phyloP scores from a whole-genome alignment of 2,888 invertebrate genomes.

The Falcaria lacertinaria region DNA sequence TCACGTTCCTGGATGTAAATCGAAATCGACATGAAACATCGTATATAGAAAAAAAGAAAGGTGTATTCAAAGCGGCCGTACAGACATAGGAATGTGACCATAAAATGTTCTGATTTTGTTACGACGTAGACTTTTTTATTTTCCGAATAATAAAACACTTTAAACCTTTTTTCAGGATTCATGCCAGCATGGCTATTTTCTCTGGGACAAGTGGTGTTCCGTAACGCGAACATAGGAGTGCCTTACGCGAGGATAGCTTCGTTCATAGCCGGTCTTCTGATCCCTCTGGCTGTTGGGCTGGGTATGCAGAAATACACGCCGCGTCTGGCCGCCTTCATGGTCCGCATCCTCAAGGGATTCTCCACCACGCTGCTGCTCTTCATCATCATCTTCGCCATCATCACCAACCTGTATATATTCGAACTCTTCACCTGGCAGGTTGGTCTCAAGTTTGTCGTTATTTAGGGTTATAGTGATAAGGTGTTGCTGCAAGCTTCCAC shows the following conservation, averaged over 20 bases:
- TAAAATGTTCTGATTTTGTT: too few species aligned
- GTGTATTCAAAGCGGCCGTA: too few species aligned
- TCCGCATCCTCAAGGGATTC: conserved; percentile 90
- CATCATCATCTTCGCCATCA: conserved; percentile 91
- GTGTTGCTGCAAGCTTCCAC: too few species aligned
- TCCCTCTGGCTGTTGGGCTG: conserved; percentile 82
- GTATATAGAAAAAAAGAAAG: too few species aligned
- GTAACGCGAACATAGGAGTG: conserved; percentile 84
- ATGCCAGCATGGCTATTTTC: conserved; percentile 96
- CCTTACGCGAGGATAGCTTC: conserved; percentile 88
- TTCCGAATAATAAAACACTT: background rate
- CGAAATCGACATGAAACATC: too few species aligned
- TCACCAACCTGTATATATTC: conserved; percentile 94
- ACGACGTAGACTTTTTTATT: too few species aligned
- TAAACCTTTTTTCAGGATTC: conserved; percentile 77
- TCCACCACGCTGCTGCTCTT: conserved; percentile 88
- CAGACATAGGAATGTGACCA: too few species aligned
- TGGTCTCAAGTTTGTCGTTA: conserved; percentile 49
- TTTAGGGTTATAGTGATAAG: too few species aligned
- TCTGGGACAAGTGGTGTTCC: conserved; percentile 87
- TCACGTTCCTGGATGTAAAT: too few species aligned
- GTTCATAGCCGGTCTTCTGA: conserved; percentile 86
- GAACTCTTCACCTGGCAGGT: conserved; percentile 93
- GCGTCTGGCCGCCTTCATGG: conserved; percentile 83
- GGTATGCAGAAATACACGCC: conserved; percentile 86